phyloP scores from a whole-genome alignment of 2,888 invertebrate genomes.

The Busseola fusca region DNA sequence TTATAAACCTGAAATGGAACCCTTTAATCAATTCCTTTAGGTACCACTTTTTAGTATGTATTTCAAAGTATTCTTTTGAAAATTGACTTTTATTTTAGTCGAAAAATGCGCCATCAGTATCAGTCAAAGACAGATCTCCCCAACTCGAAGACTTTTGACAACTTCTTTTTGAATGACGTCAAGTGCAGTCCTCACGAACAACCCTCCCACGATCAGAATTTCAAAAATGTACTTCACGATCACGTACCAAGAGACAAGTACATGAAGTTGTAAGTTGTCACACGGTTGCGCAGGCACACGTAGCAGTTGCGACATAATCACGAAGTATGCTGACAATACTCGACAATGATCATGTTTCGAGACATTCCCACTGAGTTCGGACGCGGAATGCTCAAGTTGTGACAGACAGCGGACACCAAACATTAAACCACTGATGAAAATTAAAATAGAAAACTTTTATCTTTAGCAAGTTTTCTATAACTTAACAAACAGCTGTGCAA shows the following conservation, averaged over 20 bases:
- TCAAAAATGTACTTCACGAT: conserved; percentile 31
- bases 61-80: background rate
- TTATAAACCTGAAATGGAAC: background rate
- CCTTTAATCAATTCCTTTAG: too few relatives aligned
- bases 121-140: background rate
- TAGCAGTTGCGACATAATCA: conserved; percentile 62
- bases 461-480: too few relatives aligned
- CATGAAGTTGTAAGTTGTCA: conserved; percentile 55
- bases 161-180: background rate
- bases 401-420: background rate
- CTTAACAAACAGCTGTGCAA: too few relatives aligned
- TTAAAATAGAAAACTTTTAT: background rate
- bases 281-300: conserved; percentile 56
- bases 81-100: background rate
- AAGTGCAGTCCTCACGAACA: conserved; percentile 2
- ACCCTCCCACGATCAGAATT: conserved; percentile 33
- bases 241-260: conserved; percentile 41
- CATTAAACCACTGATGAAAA: background rate
- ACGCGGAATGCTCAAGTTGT: conserved; percentile 23
- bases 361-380: conserved; percentile 58
- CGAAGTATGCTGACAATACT: conserved; percentile 59
- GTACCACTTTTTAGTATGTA: too few relatives aligned
- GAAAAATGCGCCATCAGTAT: background rate
- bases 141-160: background rate
- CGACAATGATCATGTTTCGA: conserved; percentile 65